Percentiles rank a stretch among this genome's conserved stretches.
These are phyloP conservation scores for Bursaphelenchus mucronatus DNA, from an alignment of 1,140 invertebrate genomes.

Conservation along the genomic window DNA sequence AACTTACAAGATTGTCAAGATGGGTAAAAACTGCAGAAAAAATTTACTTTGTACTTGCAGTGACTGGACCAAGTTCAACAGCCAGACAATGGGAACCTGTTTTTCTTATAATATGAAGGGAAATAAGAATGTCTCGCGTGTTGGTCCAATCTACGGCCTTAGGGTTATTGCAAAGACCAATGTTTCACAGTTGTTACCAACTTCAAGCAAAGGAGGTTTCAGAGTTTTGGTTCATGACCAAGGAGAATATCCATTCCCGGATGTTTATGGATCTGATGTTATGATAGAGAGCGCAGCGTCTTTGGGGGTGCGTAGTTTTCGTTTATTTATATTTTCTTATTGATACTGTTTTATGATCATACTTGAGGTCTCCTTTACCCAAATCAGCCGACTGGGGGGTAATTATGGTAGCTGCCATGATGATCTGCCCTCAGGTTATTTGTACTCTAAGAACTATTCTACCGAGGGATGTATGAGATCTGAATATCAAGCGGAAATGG, in stretches of 20 bases:
- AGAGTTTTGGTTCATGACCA: conserved; percentile 36
- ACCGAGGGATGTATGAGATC: conserved; percentile 37
- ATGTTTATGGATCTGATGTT: conserved; percentile 32
- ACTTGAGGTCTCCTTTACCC: not conserved
- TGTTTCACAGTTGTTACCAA: conserved; percentile 24
- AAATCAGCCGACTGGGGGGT: conserved; percentile 11
- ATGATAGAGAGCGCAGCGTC: conserved; percentile 2
- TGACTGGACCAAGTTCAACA: conserved; percentile 32
- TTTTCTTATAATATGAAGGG: conserved; percentile 35
- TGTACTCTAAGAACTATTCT: conserved; percentile 25
- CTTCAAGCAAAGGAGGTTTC: conserved; percentile 28
- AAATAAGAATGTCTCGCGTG: conserved; percentile 21
- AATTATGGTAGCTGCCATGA: conserved; percentile 24
- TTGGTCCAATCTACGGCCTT: conserved; percentile 40
- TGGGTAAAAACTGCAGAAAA: conserved; percentile 14
- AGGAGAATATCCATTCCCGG: conserved; percentile 31
- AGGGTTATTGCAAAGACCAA: conserved; percentile 36
- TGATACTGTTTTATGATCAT: not conserved
- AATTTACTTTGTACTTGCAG: conserved; percentile 23
- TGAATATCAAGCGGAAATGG: conserved; percentile 23
- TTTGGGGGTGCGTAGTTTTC: not conserved
- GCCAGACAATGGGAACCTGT: conserved; percentile 39
- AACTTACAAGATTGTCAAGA: conserved; percentile 39
- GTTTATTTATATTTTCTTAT: too few species aligned
- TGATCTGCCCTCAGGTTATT: conserved; percentile 26